Evolutionary conservation across 35 echinoderm and acorn worm species (phyloP), one percentile per base, ranked within the genome.

Genomic region (Amphiura filiformis): DNA sequence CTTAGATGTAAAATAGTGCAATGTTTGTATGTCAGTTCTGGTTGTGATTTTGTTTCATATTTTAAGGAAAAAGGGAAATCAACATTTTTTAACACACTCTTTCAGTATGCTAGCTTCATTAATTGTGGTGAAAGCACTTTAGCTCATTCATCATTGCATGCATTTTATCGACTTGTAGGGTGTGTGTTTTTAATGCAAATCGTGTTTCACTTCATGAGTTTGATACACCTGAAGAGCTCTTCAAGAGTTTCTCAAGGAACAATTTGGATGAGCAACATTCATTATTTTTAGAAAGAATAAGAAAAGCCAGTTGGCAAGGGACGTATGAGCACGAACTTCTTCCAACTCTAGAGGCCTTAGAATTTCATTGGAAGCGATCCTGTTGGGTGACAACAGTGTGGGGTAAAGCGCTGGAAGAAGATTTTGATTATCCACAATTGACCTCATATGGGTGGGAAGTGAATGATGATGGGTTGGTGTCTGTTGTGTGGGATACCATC

Each of bases 31-130:
- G 90, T 94, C 52, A 86, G 87, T 14, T 77, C 57, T 36, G 92
- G 87, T 1, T 90, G 92, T 83, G 83, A 94, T 82, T 94, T 86
- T 94, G 87, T 90, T 20, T 94, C 92, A 31, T 94, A 57, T 89
- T 93, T 93, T 81, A 70, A 52, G 18, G 38, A 80, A 32, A 76
- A 64, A 35, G 75, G 81, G 31, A 93, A 93, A 37, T n/a, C 42
- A 35, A 44, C 47, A 34, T 93, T 89, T 30, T 78, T 93, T 32
- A 89, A 85, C 31, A 56, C 75, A 37, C 78, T 91, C 18, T 85
- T 91, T 4, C 81, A 85, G 34, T 91, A 84, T 85, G 61, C 81
- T 23, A 26, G 35, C 30, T 91, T 91, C 18, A 85, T 91, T 47
- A 47, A 47, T 47, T 4, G 4, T 47, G 17, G 17, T 47, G 41